phyloP scores from a whole-genome alignment of 2,113 vertebrate species.

The Casuarius casuarius region DNA sequence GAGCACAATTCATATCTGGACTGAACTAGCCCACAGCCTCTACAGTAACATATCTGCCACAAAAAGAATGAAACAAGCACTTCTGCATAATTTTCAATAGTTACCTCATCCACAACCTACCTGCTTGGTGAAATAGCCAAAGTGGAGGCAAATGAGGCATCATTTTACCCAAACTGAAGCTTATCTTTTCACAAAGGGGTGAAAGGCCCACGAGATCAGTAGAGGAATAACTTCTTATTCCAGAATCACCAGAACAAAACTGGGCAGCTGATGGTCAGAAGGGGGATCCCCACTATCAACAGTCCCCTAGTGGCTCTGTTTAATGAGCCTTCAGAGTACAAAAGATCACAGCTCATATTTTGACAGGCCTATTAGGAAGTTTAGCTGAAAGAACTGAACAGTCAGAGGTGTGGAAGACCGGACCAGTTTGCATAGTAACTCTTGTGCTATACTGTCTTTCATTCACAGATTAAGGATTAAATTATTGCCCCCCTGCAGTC shows the following conservation, averaged over 20 bases:
- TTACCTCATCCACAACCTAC: background rate
- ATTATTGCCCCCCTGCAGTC: background rate
- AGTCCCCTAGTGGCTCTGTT: background rate
- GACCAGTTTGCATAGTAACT: background rate
- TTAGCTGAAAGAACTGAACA: background rate
- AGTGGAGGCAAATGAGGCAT: background rate
- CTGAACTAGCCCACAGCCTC: background rate
- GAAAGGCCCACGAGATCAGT: background rate
- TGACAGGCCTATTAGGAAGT: background rate
- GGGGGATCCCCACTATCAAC: background rate
- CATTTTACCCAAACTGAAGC: background rate
- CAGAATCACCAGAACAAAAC: background rate
- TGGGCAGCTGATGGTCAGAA: background rate
- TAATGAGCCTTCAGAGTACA: background rate
- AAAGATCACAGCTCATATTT: background rate
- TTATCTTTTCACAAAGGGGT: background rate
- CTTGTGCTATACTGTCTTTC: background rate
- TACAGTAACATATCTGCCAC: background rate
- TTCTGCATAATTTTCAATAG: background rate
- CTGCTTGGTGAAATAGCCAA: background rate
- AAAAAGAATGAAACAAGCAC: background rate
- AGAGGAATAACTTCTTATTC: background rate
- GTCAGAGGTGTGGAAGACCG: background rate
- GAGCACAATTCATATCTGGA: background rate
- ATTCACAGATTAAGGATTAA: background rate